Conservation (phyloP, 2,113 vertebrate genomes). For the Boleophthalmus pectinirostris region DNA sequence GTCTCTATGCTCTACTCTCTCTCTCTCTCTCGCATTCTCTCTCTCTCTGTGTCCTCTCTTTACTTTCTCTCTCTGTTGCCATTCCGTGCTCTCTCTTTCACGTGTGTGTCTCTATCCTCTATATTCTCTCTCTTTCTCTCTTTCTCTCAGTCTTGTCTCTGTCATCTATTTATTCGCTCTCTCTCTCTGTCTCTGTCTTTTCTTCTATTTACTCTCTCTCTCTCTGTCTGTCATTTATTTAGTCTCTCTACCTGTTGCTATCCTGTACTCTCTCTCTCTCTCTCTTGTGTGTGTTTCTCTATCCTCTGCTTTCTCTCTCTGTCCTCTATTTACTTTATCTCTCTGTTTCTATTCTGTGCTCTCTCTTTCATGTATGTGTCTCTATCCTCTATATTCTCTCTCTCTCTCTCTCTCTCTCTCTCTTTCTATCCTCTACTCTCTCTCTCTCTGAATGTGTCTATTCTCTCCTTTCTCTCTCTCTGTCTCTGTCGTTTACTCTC, state of each 20-base stretch:
- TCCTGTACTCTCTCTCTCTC: not conserved
- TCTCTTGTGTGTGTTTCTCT: not conserved
- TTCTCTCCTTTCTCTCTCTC: constrained; percentile 25
- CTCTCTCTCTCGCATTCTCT: too few species aligned
- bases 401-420: constrained; percentile 36
- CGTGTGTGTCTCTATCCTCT: too few species aligned
- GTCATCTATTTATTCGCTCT: not conserved
- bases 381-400: constrained; percentile 19
- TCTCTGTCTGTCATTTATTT: not conserved
- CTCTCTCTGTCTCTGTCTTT: constrained; percentile 37
- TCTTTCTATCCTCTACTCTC: constrained; percentile 18
- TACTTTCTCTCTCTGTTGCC: too few species aligned
- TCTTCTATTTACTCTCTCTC: constrained; percentile 54
- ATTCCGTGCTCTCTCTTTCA: too few species aligned
- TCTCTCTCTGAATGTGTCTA: constrained; percentile 50
- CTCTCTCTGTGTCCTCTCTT: too few species aligned
- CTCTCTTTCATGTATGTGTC: too few species aligned
- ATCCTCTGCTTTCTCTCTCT: constrained; percentile 25
- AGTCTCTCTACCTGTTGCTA: constrained; percentile 7
- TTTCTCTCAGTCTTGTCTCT: constrained; percentile 58
- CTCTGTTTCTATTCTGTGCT: too few species aligned
- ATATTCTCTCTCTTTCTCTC: too few species aligned
- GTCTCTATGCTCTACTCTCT: too few species aligned
- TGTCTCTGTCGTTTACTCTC: constrained; percentile 35
- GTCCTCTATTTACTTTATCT: constrained; percentile 43